phyloP scores from a whole-genome alignment of 2,888 invertebrate species.

The Caenorhabditis sp. region DNA sequence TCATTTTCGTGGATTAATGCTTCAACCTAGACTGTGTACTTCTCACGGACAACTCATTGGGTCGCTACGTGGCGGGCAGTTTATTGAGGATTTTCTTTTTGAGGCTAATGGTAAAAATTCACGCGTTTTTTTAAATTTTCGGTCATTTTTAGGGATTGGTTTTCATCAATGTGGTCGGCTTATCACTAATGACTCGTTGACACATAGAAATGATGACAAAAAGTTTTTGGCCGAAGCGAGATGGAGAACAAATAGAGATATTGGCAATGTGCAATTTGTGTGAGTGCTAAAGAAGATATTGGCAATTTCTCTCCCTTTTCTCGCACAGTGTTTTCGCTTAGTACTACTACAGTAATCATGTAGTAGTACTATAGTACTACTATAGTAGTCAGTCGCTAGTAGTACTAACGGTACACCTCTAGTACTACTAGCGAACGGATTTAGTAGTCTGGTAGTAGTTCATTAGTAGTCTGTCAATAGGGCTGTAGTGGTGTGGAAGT shows the following conservation, averaged over 20 bases:
- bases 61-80: slow-evolving; percentile 51
- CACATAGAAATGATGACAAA: slow-evolving; percentile 53
- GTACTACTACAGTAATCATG: too few relatives aligned
- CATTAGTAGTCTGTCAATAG: too few relatives aligned
- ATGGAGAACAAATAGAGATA: slow-evolving; percentile 50
- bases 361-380: too few relatives aligned
- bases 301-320: neutral
- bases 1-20: slow-evolving; percentile 54
- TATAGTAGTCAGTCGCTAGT: too few relatives aligned
- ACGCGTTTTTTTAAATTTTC: neutral
- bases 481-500: too few relatives aligned
- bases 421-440: too few relatives aligned
- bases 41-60: slow-evolving; percentile 53
- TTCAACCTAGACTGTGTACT: slow-evolving; percentile 52
- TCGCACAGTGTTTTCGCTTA: neutral
- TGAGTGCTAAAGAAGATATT: slow-evolving; percentile 40
- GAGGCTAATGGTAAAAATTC: slow-evolving; percentile 25
- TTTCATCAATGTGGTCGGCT: slow-evolving; percentile 52
- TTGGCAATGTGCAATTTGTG: slow-evolving; percentile 60
- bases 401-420: too few relatives aligned
- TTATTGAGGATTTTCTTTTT: slow-evolving; percentile 46
- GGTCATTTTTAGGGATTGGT: slow-evolving; percentile 29
- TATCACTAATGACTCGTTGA: slow-evolving; percentile 48
- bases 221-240: slow-evolving; percentile 54
- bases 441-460: too few relatives aligned